Percentiles rank a stretch among this genome's conserved stretches.
phyloP scores from a whole-genome alignment of 2,797 vertebrate genomes.

The Leuciscus waleckii region DNA sequence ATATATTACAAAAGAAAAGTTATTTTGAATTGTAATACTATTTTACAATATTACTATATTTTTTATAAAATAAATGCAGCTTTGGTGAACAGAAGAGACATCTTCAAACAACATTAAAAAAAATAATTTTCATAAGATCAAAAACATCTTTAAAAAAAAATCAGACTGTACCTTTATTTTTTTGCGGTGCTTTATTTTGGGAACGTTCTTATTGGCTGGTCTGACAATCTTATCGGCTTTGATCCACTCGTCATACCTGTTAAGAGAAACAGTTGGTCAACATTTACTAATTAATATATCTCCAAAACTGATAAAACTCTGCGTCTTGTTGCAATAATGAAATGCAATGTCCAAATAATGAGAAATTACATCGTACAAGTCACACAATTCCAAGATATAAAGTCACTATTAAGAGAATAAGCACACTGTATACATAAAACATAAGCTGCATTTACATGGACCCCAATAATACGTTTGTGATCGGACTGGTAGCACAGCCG shows the following conservation, averaged over 20 bases:
- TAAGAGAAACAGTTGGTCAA: slow-evolving; percentile 33
- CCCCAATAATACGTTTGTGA: not conserved
- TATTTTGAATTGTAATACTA: too few species aligned
- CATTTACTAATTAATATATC: not conserved
- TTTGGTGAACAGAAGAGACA: too few species aligned
- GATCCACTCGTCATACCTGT: slow-evolving; percentile 86
- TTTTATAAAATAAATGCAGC: too few species aligned
- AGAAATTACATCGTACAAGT: not conserved
- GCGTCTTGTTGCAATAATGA: not conserved
- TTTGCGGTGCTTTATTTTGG: slow-evolving; percentile 86
- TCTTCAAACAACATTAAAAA: too few species aligned
- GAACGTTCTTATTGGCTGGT: slow-evolving; percentile 84
- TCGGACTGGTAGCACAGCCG: not conserved
- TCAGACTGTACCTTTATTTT: slow-evolving; percentile 83
- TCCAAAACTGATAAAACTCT: not conserved
- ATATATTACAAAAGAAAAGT: too few species aligned
- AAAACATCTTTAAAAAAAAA: not conserved
- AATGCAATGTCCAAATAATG: not conserved
- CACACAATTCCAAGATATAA: slow-evolving; percentile 5
- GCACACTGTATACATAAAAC: not conserved
- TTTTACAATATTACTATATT: too few species aligned
- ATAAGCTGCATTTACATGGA: not conserved
- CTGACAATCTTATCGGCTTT: slow-evolving; percentile 85
- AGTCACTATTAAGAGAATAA: not conserved
- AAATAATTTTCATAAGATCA: too few species aligned